These are phyloP conservation scores for Urosaurus nigricauda DNA, from an alignment of 2,797 vertebrate species.

Conservation along the genomic window DNA sequence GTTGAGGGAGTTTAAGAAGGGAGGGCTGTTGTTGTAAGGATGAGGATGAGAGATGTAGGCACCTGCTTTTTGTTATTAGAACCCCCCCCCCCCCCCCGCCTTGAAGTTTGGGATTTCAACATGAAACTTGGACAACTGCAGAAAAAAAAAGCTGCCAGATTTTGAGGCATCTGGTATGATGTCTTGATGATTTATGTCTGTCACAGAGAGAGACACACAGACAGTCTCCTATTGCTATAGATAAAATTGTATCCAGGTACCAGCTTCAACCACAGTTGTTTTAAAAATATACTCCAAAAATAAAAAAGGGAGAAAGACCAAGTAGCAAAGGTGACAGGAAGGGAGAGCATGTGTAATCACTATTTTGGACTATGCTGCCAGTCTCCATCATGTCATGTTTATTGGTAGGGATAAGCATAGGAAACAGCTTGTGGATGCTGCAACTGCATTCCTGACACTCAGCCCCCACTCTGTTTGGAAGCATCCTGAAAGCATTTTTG, in stretches of 20 bases:
- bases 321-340: neutral
- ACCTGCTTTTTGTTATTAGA: too few species aligned
- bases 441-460: neutral
- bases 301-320: neutral
- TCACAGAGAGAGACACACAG: too few species aligned
- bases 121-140: too few species aligned
- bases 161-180: too few species aligned
- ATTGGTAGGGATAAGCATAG: neutral
- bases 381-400: neutral
- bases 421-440: neutral
- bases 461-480: neutral
- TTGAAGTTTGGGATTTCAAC: too few species aligned
- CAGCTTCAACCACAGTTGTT: neutral
- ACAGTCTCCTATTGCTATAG: too few species aligned
- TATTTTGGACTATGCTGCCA: neutral
- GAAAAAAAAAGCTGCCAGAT: too few species aligned
- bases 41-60: too few species aligned
- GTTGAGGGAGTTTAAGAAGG: too few species aligned
- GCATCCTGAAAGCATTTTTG: constrained; percentile 11
- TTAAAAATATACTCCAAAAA: neutral
- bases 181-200: too few species aligned
- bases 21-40: too few species aligned
- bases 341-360: neutral
- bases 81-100: too few species aligned
- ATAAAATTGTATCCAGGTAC: neutral